These are phyloP conservation scores for Probosciger aterrimus DNA, from an alignment of 2,113 vertebrate species.

Conservation along the genomic window DNA sequence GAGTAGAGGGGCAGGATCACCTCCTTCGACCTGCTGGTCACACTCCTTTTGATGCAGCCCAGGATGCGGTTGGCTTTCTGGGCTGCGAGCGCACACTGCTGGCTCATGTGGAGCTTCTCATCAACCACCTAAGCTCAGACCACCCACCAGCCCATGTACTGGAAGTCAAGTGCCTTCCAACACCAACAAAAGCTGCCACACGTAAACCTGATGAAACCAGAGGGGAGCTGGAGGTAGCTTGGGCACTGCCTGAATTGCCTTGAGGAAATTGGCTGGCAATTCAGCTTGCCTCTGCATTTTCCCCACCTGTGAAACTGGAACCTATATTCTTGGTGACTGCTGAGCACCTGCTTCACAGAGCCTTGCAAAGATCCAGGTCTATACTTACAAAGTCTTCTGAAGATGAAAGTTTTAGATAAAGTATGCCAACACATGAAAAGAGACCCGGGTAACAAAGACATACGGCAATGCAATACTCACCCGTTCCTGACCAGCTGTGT, in stretches of 20 bases:
- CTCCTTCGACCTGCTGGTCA: neutral
- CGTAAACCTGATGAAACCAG: neutral
- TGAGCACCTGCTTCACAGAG: neutral
- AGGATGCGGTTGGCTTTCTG: neutral
- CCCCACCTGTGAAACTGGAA: neutral
- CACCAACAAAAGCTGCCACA: neutral
- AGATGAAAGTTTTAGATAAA: neutral
- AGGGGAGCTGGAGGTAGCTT: neutral
- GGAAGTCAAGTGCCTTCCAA: neutral
- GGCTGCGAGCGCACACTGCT: neutral
- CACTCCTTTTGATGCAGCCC: neutral
- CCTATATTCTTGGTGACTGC: neutral
- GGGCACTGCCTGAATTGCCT: neutral
- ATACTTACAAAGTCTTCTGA: neutral
- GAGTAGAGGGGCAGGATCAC: neutral
- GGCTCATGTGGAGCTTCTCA: neutral
- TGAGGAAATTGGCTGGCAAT: neutral
- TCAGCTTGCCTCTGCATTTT: neutral
- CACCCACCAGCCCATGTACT: neutral
- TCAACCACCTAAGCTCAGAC: neutral
- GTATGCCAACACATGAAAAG: neutral
- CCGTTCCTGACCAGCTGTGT: slow-evolving; percentile 95
- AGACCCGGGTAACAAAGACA: neutral
- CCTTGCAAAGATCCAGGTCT: neutral
- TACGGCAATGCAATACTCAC: slow-evolving; percentile 71